phyloP scores from a whole-genome alignment of 2,113 vertebrate genomes.

The Meriones unguiculatus region DNA sequence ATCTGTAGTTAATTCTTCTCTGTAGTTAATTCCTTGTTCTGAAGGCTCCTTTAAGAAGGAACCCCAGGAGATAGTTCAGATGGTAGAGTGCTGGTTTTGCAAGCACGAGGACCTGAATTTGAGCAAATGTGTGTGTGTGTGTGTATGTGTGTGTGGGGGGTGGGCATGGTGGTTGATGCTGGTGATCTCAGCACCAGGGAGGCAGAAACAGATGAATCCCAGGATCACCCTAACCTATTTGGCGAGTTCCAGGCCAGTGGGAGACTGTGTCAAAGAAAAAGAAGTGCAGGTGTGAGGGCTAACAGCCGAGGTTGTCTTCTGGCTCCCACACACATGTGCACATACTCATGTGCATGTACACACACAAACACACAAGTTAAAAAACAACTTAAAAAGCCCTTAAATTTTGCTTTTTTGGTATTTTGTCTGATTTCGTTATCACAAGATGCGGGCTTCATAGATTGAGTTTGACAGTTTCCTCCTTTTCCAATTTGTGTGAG shows the following conservation, averaged over 20 bases:
- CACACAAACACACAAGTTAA: background rate
- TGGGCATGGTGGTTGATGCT: background rate
- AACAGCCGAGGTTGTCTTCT: background rate
- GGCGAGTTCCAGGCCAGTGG: background rate
- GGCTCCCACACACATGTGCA: background rate
- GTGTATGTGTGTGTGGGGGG: too few relatives aligned
- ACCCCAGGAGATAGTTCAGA: background rate
- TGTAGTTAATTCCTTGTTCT: background rate
- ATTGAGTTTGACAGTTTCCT: background rate
- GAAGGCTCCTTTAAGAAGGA: background rate
- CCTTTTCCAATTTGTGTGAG: background rate
- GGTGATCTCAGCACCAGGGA: background rate
- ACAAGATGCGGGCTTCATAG: background rate
- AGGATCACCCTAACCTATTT: background rate
- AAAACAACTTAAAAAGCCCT: background rate
- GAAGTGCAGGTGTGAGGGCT: too few relatives aligned
- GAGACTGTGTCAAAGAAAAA: background rate
- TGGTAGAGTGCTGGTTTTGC: background rate
- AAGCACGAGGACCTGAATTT: background rate
- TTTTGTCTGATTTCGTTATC: constrained; percentile 8
- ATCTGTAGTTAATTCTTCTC: background rate
- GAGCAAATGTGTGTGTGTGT: too few relatives aligned
- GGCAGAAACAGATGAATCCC: background rate
- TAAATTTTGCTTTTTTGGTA: background rate
- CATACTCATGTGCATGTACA: background rate